phyloP scores from a whole-genome alignment of 2,888 invertebrate species.

The Hydroisotoma schaefferi region DNA sequence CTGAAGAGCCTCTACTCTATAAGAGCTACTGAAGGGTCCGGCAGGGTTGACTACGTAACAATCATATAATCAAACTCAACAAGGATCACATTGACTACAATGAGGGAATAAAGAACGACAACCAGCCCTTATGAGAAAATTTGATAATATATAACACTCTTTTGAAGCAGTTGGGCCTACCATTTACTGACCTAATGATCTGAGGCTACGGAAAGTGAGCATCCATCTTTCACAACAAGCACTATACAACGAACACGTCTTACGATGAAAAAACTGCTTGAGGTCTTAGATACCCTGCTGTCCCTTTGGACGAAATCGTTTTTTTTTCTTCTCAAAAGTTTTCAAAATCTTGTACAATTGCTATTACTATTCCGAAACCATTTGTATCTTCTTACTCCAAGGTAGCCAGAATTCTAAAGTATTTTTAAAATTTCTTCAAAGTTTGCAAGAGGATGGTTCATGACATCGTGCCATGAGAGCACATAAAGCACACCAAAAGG shows the following conservation, averaged over 20 bases:
- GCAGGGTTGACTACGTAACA: too few relatives aligned
- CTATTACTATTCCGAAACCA: constrained; percentile 7
- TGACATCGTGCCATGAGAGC: constrained; percentile 23
- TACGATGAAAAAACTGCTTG: constrained; percentile 17
- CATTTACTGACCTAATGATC: constrained; percentile 9
- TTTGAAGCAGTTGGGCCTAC: neutral
- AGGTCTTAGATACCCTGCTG: constrained; percentile 13
- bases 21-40: too few relatives aligned
- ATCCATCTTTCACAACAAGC: too few relatives aligned
- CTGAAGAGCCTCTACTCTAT: too few relatives aligned
- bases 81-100: constrained; percentile 7
- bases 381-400: neutral
- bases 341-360: constrained; percentile 10
- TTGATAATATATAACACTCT: neutral
- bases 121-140: constrained; percentile 4
- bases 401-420: neutral
- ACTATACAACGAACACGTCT: neutral
- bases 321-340: too few relatives aligned
- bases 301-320: too few relatives aligned
- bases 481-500: constrained; percentile 26
- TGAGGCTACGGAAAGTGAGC: constrained; percentile 1
- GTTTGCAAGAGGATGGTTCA: constrained; percentile 16
- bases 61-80: too few relatives aligned
- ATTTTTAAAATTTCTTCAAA: neutral
- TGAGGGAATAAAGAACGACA: constrained; percentile 14